Percentiles rank a stretch among this genome's conserved stretches.
Conservation (phyloP, 2,797 vertebrate species). For the Chaetophractus vellerosus region DNA sequence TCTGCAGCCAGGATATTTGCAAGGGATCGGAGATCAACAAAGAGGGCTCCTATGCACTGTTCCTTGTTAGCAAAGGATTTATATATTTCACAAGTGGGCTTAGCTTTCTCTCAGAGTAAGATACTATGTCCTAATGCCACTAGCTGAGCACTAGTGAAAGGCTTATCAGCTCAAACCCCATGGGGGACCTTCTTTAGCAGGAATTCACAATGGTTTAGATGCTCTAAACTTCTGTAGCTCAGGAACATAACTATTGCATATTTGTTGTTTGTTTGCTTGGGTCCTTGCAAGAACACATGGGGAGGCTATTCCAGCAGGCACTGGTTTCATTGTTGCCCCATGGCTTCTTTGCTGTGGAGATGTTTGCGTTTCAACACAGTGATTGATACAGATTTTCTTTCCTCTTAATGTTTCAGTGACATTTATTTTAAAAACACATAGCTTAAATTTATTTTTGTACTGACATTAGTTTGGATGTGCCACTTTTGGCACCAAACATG, state of each 20-base stretch:
- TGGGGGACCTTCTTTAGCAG: not conserved
- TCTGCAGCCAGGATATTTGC: not conserved
- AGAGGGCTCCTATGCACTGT: rapidly evolving
- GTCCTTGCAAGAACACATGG: not conserved
- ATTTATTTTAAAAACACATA: slow-evolving; percentile 84
- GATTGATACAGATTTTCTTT: not conserved
- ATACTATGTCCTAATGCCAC: not conserved
- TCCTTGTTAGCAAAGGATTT: not conserved
- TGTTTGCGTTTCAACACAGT: slow-evolving; percentile 55
- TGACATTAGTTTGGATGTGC: slow-evolving; percentile 71
- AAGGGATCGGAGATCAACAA: not conserved
- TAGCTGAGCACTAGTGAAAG: slow-evolving; percentile 22
- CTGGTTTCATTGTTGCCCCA: not conserved
- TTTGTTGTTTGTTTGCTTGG: slow-evolving; percentile 17
- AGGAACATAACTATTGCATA: not conserved
- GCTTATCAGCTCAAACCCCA: not conserved
- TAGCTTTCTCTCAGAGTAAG: not conserved
- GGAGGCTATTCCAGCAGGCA: slow-evolving; percentile 63
- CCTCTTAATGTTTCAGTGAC: slow-evolving; percentile 55
- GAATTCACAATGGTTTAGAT: slow-evolving; percentile 62
- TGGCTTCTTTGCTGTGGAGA: slow-evolving; percentile 66
- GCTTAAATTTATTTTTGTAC: slow-evolving; percentile 89
- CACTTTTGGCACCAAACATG: slow-evolving; percentile 80
- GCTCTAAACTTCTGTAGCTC: slow-evolving; percentile 74
- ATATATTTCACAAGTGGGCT: not conserved